A percentile compares a stretch with the other conserved stretches of the same genome.
These are phyloP conservation scores for Drosophila paulistorum DNA, from an alignment of 1,140 invertebrate genomes.

Conservation along the genomic window DNA sequence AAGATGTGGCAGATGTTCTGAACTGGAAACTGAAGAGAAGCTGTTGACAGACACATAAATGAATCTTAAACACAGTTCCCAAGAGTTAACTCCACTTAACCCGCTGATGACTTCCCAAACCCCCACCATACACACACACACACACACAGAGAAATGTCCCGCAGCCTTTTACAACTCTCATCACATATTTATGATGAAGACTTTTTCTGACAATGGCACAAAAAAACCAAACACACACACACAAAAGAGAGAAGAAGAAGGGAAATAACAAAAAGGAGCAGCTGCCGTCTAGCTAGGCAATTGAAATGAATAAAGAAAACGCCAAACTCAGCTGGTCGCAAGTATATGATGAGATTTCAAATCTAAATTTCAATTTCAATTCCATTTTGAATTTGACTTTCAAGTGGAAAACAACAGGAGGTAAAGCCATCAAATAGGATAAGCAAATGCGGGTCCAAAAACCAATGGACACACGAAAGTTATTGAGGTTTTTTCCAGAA, in stretches of 20 bases:
- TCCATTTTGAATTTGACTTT: constrained; percentile 10
- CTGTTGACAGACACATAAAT: constrained; percentile 21
- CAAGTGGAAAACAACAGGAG: neutral
- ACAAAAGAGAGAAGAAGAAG: neutral
- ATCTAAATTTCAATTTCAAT: constrained; percentile 10
- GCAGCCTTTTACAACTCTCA: constrained; percentile 21
- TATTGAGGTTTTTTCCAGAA: too few species aligned
- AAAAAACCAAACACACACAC: neutral
- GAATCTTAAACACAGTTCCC: constrained; percentile 19
- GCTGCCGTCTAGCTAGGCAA: constrained; percentile 14
- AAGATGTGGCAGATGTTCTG: constrained; percentile 13
- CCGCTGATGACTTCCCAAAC: neutral
- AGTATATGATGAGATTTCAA: constrained; percentile 6
- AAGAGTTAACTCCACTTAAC: constrained; percentile 28
- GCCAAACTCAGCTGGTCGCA: constrained; percentile 4
- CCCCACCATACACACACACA: neutral
- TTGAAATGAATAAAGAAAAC: constrained; percentile 10
- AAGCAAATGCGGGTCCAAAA: neutral
- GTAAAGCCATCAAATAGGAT: neutral
- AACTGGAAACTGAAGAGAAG: constrained; percentile 13
- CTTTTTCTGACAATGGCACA: constrained; percentile 48
- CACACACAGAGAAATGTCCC: neutral
- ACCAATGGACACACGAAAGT: neutral
- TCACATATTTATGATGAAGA: constrained; percentile 56
- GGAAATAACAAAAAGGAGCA: constrained; percentile 6